Conservation (phyloP, 2,797 vertebrate species). For the Siniperca obscura region DNA sequence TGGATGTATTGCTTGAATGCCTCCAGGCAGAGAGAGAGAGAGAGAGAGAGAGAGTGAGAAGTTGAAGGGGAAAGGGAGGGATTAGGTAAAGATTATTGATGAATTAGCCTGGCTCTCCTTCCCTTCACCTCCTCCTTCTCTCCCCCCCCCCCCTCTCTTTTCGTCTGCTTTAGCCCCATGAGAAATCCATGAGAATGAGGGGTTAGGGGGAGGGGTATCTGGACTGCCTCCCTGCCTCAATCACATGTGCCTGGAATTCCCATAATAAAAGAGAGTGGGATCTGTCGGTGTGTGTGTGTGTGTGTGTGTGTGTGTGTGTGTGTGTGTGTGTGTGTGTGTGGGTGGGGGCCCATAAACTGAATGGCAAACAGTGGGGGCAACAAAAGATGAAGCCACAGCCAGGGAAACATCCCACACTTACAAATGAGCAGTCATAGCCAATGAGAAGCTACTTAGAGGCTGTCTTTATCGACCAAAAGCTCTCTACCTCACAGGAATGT, state of each 20-base stretch:
- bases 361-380: slow-evolving; percentile 71
- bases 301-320: slow-evolving; percentile 55
- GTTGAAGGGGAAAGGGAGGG: slow-evolving; percentile 77
- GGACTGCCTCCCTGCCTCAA: slow-evolving; percentile 60
- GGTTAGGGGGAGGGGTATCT: slow-evolving; percentile 70
- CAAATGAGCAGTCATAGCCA: slow-evolving; percentile 70
- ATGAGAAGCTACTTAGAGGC: slow-evolving; percentile 57
- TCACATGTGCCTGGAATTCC: slow-evolving; percentile 80
- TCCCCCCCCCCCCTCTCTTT: slow-evolving; percentile 30
- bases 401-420: slow-evolving; percentile 66
- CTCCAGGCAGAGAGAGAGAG: slow-evolving; percentile 76
- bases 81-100: slow-evolving; percentile 88
- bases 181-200: slow-evolving; percentile 80
- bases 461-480: slow-evolving; percentile 43
- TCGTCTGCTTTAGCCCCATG: slow-evolving; percentile 72
- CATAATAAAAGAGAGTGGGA: slow-evolving; percentile 74
- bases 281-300: slow-evolving; percentile 36
- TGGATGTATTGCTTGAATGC: slow-evolving; percentile 83
- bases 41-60: slow-evolving; percentile 53
- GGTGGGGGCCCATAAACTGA: slow-evolving; percentile 71
- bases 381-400: slow-evolving; percentile 67
- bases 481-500: slow-evolving; percentile 57
- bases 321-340: slow-evolving; percentile 58
- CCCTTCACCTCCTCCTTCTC: slow-evolving; percentile 62
- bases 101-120: slow-evolving; percentile 83